These are phyloP conservation scores for pig (Sus scrofa) DNA, from an alignment of 2,113 vertebrate species.

Conservation along the genomic window DNA sequence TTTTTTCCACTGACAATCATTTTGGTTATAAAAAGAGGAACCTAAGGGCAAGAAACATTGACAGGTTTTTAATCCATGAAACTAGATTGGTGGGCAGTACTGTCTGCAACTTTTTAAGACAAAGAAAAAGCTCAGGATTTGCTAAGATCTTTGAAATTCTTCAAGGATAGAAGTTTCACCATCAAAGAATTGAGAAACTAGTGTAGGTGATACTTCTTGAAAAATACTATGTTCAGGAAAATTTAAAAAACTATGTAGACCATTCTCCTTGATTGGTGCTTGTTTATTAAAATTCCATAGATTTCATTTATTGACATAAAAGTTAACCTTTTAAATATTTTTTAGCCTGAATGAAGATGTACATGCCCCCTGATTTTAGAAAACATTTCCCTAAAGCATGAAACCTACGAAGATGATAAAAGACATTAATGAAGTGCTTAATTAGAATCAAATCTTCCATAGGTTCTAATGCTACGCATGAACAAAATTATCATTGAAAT, in stretches of 20 bases:
- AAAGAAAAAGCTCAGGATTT: not conserved
- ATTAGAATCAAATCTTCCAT: not conserved
- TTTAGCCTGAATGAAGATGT: not conserved
- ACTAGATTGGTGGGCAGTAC: not conserved
- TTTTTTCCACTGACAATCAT: not conserved
- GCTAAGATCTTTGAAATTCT: not conserved
- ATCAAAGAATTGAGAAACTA: not conserved
- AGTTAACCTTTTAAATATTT: not conserved
- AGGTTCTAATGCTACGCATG: not conserved
- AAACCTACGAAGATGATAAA: not conserved
- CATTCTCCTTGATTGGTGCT: not conserved
- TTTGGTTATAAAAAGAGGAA: not conserved
- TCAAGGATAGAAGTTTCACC: not conserved
- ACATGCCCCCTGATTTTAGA: not conserved
- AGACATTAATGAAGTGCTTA: constrained; percentile 5
- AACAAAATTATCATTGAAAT: not conserved
- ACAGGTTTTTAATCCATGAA: not conserved
- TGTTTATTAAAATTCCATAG: not conserved
- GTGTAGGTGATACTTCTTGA: not conserved
- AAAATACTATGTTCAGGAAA: not conserved
- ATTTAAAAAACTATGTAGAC: not conserved
- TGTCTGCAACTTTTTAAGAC: not conserved
- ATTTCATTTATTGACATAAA: not conserved
- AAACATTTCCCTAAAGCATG: not conserved
- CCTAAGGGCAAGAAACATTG: not conserved